These are phyloP conservation scores for Brachionus angularis DNA, from an alignment of 1,140 invertebrate genomes.

Conservation along the genomic window DNA sequence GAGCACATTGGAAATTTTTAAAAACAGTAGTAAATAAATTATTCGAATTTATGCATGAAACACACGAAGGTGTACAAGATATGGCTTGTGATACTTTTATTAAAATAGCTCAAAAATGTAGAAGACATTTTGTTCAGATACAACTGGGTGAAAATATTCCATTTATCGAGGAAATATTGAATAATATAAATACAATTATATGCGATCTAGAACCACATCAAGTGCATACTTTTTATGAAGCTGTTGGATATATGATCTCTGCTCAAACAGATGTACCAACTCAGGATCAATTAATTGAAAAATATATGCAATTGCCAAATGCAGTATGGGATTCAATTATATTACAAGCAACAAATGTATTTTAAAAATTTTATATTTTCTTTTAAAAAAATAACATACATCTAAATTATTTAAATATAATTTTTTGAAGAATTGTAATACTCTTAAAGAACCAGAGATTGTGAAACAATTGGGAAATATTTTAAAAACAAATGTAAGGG, in stretches of 20 bases:
- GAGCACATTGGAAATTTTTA: conserved; percentile 99
- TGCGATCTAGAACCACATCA: conserved; percentile 96
- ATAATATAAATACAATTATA: conserved; percentile 91
- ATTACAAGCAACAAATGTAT: conserved; percentile 78
- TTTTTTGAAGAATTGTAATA: conserved; percentile 75
- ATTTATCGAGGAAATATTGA: conserved; percentile 97
- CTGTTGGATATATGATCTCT: conserved; percentile 97
- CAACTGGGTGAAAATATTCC: conserved; percentile 93
- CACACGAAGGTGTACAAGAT: conserved; percentile 94
- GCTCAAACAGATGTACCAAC: conserved; percentile 78
- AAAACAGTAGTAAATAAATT: conserved; percentile 99
- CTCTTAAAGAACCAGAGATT: conserved; percentile 88
- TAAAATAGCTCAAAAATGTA: conserved; percentile 98
- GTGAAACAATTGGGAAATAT: conserved; percentile 96
- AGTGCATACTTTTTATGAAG: conserved; percentile 99
- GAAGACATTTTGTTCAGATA: conserved; percentile 87
- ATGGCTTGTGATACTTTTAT: conserved; percentile 99
- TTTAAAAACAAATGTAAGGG: conserved; percentile 95
- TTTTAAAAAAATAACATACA: background rate
- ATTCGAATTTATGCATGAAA: conserved; percentile 99
- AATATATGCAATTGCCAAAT: conserved; percentile 95
- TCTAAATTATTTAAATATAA: too few species aligned
- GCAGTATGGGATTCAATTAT: conserved; percentile 99
- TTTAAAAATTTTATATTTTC: background rate
- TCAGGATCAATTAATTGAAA: conserved; percentile 89